Evolutionary conservation across 1,140 invertebrate genomes (phyloP).

Genomic region (Orius insidiosus): DNA sequence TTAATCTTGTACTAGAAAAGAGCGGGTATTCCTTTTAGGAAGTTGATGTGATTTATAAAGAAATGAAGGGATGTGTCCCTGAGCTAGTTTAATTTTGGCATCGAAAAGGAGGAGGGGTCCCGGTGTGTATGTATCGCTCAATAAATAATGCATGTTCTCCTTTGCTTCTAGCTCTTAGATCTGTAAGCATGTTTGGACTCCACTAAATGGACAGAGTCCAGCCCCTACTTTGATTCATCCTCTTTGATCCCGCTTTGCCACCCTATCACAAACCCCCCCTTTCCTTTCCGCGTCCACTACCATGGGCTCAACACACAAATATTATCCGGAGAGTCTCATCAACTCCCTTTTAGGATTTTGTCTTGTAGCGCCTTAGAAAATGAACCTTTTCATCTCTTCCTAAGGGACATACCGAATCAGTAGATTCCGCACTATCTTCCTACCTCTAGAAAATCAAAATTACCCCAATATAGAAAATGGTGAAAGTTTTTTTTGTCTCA

Average conservation of each 20-base stretch:
- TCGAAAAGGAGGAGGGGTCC: constrained; percentile 6
- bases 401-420: neutral
- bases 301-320: constrained; percentile 6
- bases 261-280: neutral
- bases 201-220: constrained; percentile 15
- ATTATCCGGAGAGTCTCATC: constrained; percentile 12
- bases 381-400: constrained; percentile 8
- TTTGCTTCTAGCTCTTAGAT: constrained; percentile 15
- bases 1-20: too few relatives aligned
- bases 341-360: constrained; percentile 11
- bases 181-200: constrained; percentile 14
- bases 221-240: constrained; percentile 11
- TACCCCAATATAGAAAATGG: too few relatives aligned
- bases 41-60: too few relatives aligned
- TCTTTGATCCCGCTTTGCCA: constrained; percentile 11
- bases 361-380: constrained; percentile 6
- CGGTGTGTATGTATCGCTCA: constrained; percentile 12
- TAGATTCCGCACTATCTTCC: too few relatives aligned
- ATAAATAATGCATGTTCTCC: constrained; percentile 17
- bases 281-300: too few relatives aligned
- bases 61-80: too few relatives aligned
- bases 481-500: too few relatives aligned
- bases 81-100: constrained; percentile 8
- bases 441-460: too few relatives aligned
- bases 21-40: too few relatives aligned